A percentile compares a stretch with the other conserved stretches of the same genome.
Evolutionary conservation across 2,888 invertebrate genomes (phyloP).

Genomic region (Acrobasis suavella): DNA sequence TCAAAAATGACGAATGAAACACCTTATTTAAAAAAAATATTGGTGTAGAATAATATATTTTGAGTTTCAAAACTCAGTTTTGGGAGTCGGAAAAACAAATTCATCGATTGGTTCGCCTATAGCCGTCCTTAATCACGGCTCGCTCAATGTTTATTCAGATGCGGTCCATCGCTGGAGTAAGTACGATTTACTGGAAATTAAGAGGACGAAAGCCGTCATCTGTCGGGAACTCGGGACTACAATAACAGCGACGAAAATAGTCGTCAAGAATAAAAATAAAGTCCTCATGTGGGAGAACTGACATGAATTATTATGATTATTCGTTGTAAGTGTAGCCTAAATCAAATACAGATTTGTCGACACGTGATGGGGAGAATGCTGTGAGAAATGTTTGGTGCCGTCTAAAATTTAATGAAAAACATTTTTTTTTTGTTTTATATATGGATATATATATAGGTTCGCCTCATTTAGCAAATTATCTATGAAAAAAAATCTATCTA

Average conservation of each 20-base stretch:
- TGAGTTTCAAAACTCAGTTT: too few species aligned
- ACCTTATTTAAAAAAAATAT: too few species aligned
- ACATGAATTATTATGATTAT: slow-evolving; percentile 25
- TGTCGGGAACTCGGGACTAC: slow-evolving; percentile 58
- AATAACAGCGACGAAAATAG: slow-evolving; percentile 78
- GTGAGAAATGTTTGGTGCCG: too few species aligned
- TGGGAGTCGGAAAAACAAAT: neutral
- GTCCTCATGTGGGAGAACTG: slow-evolving; percentile 36
- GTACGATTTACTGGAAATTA: slow-evolving; percentile 80
- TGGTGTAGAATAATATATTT: too few species aligned
- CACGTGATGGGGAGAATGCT: neutral
- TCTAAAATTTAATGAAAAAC: too few species aligned
- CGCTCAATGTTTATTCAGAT: slow-evolving; percentile 76
- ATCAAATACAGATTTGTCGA: slow-evolving; percentile 16
- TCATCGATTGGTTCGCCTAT: slow-evolving; percentile 24
- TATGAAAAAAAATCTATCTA: too few species aligned
- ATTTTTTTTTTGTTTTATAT: too few species aligned
- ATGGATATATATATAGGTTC: too few species aligned
- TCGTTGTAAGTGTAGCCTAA: slow-evolving; percentile 3
- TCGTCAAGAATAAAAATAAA: slow-evolving; percentile 65
- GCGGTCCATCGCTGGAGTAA: slow-evolving; percentile 68
- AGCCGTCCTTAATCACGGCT: slow-evolving; percentile 49
- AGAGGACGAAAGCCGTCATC: slow-evolving; percentile 66
- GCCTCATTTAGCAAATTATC: too few species aligned
- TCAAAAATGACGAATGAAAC: too few species aligned